Conservation (phyloP, 2,888 invertebrate genomes). For the Ptilodon capucinus region DNA sequence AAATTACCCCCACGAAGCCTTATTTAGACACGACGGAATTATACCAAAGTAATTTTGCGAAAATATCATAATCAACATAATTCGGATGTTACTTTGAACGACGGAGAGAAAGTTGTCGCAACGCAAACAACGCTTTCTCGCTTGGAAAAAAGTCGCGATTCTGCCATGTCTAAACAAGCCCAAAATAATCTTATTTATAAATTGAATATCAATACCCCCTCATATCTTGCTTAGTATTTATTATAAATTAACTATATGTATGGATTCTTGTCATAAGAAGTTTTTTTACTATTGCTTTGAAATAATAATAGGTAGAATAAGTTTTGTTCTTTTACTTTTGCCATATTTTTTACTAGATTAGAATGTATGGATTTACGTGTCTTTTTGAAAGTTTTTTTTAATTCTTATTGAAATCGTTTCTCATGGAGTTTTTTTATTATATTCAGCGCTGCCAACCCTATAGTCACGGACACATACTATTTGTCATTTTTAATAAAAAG, state of each 20-base stretch:
- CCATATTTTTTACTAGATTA: constrained; percentile 1
- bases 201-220: constrained; percentile 63
- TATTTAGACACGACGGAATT: constrained; percentile 22
- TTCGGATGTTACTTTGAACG: no score
- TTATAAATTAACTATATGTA: constrained; percentile 22
- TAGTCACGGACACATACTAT: no score
- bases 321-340: constrained; percentile 2
- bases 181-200: constrained; percentile 35
- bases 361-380: no score
- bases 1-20: constrained; percentile 58
- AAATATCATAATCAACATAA: no score
- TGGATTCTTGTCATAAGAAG: constrained; percentile 2
- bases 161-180: constrained; percentile 27
- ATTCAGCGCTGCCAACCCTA: not conserved
- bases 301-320: constrained; percentile 11
- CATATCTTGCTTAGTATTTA: constrained; percentile 75
- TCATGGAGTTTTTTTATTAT: not conserved
- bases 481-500: no score
- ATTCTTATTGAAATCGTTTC: not conserved
- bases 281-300: constrained; percentile 11
- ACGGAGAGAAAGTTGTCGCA: no score
- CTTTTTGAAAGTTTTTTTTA: not conserved
- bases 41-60: no score
- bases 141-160: no score
- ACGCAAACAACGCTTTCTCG: no score